phyloP scores from a whole-genome alignment of 2,797 vertebrate genomes.

The Toxotes lorentzi region DNA sequence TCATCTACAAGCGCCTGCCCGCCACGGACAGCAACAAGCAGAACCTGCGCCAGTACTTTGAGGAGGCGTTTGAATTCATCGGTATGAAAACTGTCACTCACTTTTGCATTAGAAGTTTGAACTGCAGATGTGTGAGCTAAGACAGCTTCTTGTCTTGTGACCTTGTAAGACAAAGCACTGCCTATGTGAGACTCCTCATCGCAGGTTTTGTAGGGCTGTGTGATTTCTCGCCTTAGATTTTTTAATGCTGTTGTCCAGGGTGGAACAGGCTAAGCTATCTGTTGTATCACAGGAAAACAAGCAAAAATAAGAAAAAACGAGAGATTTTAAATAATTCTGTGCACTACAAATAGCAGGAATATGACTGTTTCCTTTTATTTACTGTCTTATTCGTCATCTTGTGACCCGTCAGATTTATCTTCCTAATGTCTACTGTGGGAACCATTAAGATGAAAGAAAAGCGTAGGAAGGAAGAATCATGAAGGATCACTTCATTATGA shows the following conservation, averaged over 20 bases:
- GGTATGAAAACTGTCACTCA: conserved; percentile 83
- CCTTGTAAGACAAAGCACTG: not conserved
- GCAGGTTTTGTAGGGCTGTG: not conserved
- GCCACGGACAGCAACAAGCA: conserved; percentile 99
- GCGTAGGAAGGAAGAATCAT: conserved; percentile 5
- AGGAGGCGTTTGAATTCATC: conserved; percentile 99
- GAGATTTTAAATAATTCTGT: no score
- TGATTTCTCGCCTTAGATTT: not conserved
- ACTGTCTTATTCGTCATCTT: no score
- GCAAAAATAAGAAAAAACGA: not conserved
- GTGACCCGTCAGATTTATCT: not conserved
- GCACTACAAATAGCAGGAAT: not conserved
- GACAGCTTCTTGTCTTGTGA: not conserved
- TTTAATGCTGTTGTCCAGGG: not conserved
- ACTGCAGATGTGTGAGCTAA: not conserved
- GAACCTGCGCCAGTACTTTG: conserved; percentile 99
- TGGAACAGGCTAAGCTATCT: not conserved
- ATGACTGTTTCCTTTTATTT: not conserved
- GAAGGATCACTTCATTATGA: not conserved
- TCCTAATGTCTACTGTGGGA: not conserved
- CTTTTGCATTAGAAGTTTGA: conserved; percentile 13
- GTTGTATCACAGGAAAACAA: not conserved
- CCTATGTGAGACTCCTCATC: not conserved
- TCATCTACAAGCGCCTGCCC: conserved; percentile 96
- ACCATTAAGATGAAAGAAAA: not conserved